Evolutionary conservation across 1,140 invertebrate species (phyloP).

Genomic region (Amyelois transitella): DNA sequence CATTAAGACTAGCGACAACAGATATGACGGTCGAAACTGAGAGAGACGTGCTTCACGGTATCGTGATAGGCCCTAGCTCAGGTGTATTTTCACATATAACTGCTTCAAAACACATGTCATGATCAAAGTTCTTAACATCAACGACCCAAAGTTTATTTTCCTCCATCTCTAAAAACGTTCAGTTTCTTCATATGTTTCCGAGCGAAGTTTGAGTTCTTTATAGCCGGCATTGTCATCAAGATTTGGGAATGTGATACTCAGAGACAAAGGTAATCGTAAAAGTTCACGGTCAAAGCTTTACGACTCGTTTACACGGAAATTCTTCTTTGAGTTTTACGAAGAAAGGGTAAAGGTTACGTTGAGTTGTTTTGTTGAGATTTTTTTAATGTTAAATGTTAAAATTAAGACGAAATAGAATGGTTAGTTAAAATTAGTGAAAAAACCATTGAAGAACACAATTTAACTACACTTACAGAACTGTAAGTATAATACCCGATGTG

Average conservation of each 20-base stretch:
- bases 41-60: slow-evolving; percentile 52
- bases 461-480: no score
- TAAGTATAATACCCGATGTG: no score
- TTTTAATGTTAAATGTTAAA: background rate
- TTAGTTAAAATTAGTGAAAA: no score
- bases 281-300: slow-evolving; percentile 38
- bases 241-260: slow-evolving; percentile 35
- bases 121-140: background rate
- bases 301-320: slow-evolving; percentile 34
- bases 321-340: slow-evolving; percentile 2
- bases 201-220: slow-evolving; percentile 37
- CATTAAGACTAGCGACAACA: slow-evolving; percentile 46
- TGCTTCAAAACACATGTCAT: background rate
- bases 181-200: slow-evolving; percentile 1
- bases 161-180: background rate
- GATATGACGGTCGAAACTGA: slow-evolving; percentile 23
- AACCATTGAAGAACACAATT: no score
- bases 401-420: no score
- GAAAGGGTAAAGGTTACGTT: background rate
- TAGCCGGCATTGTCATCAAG: slow-evolving; percentile 57
- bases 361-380: background rate
- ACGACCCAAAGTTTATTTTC: background rate
- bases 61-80: slow-evolving; percentile 45
- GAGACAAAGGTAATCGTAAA: slow-evolving; percentile 37
- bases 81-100: slow-evolving; percentile 43